These are phyloP conservation scores for Arvicanthis niloticus DNA, from an alignment of 2,113 vertebrate genomes.

Conservation along the genomic window DNA sequence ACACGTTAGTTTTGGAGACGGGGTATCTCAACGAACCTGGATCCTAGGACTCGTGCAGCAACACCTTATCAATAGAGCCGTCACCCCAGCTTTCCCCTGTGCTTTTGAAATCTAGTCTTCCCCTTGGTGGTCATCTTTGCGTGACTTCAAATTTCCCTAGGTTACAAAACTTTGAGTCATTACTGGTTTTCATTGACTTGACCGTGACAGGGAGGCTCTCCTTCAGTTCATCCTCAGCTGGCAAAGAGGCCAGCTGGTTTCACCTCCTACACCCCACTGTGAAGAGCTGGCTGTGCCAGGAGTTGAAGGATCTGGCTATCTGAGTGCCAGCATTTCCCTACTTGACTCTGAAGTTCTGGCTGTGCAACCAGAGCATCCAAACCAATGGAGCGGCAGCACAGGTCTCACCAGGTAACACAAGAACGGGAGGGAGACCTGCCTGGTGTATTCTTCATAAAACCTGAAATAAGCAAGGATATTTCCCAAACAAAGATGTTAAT, in stretches of 20 bases:
- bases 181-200: slow-evolving; percentile 69
- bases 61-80: background rate
- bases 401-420: background rate
- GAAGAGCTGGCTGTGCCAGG: background rate
- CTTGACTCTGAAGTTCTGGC: background rate
- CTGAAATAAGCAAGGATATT: background rate
- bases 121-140: background rate
- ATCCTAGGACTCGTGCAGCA: background rate
- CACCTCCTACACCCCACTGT: slow-evolving; percentile 71
- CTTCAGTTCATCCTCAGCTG: slow-evolving; percentile 71
- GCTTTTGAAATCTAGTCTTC: background rate
- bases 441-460: background rate
- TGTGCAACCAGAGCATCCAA: background rate
- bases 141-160: slow-evolving; percentile 46
- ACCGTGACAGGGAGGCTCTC: slow-evolving; percentile 62
- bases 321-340: background rate
- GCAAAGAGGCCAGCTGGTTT: slow-evolving; percentile 67
- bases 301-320: background rate
- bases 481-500: background rate
- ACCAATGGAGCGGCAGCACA: background rate
- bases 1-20: background rate
- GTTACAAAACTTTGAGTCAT: slow-evolving; percentile 21
- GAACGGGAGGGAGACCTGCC: background rate
- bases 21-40: background rate
- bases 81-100: background rate